Base-by-base conservation (phyloP, 2,888 invertebrate genomes). In the Marasmarcha lunaedactyla region DNA sequence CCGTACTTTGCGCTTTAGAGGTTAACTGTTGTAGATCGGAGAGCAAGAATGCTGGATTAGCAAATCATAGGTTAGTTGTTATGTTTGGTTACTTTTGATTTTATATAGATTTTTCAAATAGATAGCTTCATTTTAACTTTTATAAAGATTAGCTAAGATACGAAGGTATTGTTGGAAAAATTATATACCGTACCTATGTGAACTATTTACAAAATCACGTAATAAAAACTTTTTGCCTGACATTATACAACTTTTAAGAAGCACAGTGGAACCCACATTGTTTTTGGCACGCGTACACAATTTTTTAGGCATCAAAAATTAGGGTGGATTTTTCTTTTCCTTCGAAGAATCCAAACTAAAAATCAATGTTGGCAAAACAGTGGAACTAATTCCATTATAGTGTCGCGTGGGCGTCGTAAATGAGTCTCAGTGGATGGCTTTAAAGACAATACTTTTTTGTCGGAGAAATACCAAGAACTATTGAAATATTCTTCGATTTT, bases 341-440 rank as follows among this genome's bases (percentile, higher is more conserved):
- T 81, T 81, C 81, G 64, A 53, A 64, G 81, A 83, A 20, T 20
- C 20, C 4, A 81, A 47, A 57, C 47, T 42, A 48, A 50, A 59
- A 57, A 34, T 34, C 34, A 34, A 52, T 76, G 71, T 73, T 77
- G 74, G 63, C 76, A 79, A 77, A 78, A 81, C 64, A 73, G 66
- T 79, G 83, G 69, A 79, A 81, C 79, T 66, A 81, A 83, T 83
- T 60, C 57, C 57, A 71, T 74, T 76, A 71, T 76, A 62, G 59
- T 71, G 83, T 77, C 83, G 83, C 83, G 83, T 83, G 83, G 83
- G 69, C 60, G 62, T 69, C 71, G 72, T 79, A 81, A 79, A 81
- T 47, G 62, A 46, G 51, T 78, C 78, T 78, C 79, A 79, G 76
- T 65, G 73, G 52, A 63, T 63, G 67, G 76, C 73, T 72, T 73